Evolutionary conservation across 2,113 vertebrate genomes (phyloP).

Genomic region (Caracal caracal): DNA sequence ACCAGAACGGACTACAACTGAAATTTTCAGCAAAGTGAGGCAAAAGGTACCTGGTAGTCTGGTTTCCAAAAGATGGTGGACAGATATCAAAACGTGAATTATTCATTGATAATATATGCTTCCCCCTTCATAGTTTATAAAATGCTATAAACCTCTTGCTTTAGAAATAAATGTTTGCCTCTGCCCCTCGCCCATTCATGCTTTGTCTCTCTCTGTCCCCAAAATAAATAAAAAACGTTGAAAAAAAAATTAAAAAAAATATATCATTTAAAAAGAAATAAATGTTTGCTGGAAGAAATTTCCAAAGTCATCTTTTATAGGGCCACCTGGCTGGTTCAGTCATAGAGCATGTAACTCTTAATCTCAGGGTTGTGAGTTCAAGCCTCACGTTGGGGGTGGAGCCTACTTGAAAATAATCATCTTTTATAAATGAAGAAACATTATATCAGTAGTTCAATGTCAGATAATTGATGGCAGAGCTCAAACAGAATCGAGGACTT

Average conservation of each 20-base stretch:
- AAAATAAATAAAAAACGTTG: no score
- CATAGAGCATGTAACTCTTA: no score
- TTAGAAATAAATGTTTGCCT: not conserved
- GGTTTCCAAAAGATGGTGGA: not conserved
- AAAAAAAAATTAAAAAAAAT: no score
- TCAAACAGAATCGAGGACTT: not conserved
- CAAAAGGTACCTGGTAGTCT: not conserved
- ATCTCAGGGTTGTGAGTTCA: no score
- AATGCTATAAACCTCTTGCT: not conserved
- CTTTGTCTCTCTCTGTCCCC: no score
- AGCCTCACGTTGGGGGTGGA: no score
- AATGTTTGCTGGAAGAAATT: not conserved
- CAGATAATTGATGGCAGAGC: not conserved
- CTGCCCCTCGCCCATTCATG: no score
- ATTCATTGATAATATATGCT: not conserved
- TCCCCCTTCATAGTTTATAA: not conserved
- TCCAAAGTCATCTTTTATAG: not conserved
- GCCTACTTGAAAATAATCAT: not conserved
- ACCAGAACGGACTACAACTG: not conserved
- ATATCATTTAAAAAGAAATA: no score
- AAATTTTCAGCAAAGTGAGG: not conserved
- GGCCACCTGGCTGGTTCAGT: no score
- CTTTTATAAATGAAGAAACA: conserved; percentile 24
- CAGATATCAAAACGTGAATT: not conserved
- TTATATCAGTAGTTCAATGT: not conserved